phyloP scores from a whole-genome alignment of 35 echinoderm and acorn worm genomes.

The Ophioderma brevispina region DNA sequence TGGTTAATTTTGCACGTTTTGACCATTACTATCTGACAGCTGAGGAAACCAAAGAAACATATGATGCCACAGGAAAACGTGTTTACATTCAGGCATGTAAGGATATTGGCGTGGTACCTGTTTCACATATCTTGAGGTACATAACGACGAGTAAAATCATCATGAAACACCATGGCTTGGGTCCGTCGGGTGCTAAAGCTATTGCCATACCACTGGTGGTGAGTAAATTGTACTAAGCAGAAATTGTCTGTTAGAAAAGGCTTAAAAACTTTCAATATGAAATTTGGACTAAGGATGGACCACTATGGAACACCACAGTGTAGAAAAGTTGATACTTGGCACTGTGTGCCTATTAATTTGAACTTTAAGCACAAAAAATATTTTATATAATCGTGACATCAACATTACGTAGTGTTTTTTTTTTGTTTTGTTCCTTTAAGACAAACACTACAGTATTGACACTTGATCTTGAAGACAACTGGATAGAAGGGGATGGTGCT shows the following conservation, averaged over 20 bases:
- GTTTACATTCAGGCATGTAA: conserved; percentile 81
- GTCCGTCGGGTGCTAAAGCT: conserved; percentile 89
- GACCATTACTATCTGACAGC: no score
- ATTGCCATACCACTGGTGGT: conserved; percentile 90
- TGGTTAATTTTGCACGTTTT: no score
- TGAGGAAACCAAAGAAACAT: conserved; percentile 73
- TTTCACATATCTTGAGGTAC: conserved; percentile 88
- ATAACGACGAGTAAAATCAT: conserved; percentile 64
- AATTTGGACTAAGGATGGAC: not conserved
- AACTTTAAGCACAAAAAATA: no score
- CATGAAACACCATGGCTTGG: conserved; percentile 98
- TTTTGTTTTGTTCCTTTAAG: conserved; percentile 39
- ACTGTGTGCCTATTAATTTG: no score
- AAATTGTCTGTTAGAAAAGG: no score
- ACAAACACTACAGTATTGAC: conserved; percentile 88
- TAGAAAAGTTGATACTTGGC: no score
- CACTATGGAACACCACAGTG: not conserved
- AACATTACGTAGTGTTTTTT: no score
- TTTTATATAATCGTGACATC: no score
- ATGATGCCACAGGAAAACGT: conserved; percentile 85
- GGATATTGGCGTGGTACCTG: conserved; percentile 84
- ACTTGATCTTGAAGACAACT: conserved; percentile 95
- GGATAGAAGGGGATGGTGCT: conserved; percentile 90
- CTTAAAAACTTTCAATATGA: no score
- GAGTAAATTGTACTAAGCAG: no score